Evolutionary conservation across 2,888 invertebrate species (phyloP).

Genomic region (Cabera pusaria): DNA sequence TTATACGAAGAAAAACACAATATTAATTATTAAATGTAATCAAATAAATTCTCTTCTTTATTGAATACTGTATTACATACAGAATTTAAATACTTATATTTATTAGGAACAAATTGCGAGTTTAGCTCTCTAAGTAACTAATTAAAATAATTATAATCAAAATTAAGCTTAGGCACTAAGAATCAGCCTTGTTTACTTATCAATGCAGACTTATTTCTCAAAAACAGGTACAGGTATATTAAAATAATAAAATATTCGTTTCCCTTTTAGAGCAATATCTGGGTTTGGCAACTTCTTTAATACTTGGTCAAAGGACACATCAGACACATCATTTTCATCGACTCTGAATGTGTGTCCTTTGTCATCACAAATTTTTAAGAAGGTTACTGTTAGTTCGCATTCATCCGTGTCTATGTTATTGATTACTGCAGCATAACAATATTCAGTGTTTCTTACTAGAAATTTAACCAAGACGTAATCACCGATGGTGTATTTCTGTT

Average conservation of each 20-base stretch:
- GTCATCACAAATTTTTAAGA: slow-evolving; percentile 26
- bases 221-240: slow-evolving; percentile 18
- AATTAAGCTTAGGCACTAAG: slow-evolving; percentile 3
- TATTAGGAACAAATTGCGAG: slow-evolving; percentile 11
- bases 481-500: slow-evolving; percentile 18
- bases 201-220: slow-evolving; percentile 20
- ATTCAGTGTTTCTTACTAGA: slow-evolving; percentile 22
- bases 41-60: slow-evolving; percentile 22
- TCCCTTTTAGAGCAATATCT: slow-evolving; percentile 21
- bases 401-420: slow-evolving; percentile 14
- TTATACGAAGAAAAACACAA: slow-evolving; percentile 16
- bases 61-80: slow-evolving; percentile 15
- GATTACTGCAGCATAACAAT: slow-evolving; percentile 23
- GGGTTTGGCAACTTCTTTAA: slow-evolving; percentile 11
- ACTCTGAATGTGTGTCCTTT: slow-evolving; percentile 27
- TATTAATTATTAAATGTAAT: slow-evolving; percentile 22
- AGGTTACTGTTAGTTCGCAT: slow-evolving; percentile 6
- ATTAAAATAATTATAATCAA: slow-evolving; percentile 11
- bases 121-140: slow-evolving; percentile 8
- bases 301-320: slow-evolving; percentile 4
- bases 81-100: slow-evolving; percentile 13
- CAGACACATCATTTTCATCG: slow-evolving; percentile 27
- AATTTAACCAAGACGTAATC: slow-evolving; percentile 25
- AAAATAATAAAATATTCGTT: slow-evolving; percentile 28
- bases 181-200: slow-evolving; percentile 17